Percentiles rank a stretch among this genome's conserved stretches.
phyloP scores from a whole-genome alignment of 2,888 invertebrate genomes.

The Dynastes grantii region DNA sequence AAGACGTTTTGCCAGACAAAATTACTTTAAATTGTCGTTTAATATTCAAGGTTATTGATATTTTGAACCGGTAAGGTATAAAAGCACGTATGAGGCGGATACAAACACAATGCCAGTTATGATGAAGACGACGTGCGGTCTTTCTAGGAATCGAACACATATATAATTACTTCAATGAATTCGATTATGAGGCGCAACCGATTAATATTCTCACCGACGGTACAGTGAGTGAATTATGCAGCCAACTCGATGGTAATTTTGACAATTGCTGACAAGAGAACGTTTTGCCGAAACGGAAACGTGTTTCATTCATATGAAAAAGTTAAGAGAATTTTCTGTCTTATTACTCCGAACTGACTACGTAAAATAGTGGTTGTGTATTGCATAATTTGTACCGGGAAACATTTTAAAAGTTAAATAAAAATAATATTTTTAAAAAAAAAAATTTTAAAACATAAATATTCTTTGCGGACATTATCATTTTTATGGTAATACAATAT shows the following conservation, averaged over 20 bases:
- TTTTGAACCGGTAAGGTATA: conserved; percentile 44
- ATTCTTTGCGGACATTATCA: no score
- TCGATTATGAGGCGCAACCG: conserved; percentile 44
- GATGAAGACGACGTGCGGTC: conserved; percentile 40
- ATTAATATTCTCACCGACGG: conserved; percentile 42
- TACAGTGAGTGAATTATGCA: conserved; percentile 42
- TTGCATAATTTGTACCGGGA: no score
- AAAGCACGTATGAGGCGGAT: conserved; percentile 49
- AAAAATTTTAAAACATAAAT: no score
- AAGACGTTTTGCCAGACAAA: conserved; percentile 43
- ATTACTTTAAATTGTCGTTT: conserved; percentile 47
- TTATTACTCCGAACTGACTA: no score
- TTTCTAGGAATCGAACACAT: conserved; percentile 49
- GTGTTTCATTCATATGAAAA: conserved; percentile 37
- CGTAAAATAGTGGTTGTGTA: no score
- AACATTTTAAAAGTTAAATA: no score
- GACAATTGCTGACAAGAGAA: conserved; percentile 38
- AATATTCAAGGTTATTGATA: conserved; percentile 47
- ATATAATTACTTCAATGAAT: conserved; percentile 51
- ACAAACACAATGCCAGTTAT: conserved; percentile 48
- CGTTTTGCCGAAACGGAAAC: conserved; percentile 46
- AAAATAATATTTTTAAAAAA: no score
- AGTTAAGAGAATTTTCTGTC: no score
- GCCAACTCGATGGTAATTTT: conserved; percentile 39
- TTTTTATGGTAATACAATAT: no score